Conservation (phyloP, 2,797 vertebrate genomes). For the Mastacembelus armatus region DNA sequence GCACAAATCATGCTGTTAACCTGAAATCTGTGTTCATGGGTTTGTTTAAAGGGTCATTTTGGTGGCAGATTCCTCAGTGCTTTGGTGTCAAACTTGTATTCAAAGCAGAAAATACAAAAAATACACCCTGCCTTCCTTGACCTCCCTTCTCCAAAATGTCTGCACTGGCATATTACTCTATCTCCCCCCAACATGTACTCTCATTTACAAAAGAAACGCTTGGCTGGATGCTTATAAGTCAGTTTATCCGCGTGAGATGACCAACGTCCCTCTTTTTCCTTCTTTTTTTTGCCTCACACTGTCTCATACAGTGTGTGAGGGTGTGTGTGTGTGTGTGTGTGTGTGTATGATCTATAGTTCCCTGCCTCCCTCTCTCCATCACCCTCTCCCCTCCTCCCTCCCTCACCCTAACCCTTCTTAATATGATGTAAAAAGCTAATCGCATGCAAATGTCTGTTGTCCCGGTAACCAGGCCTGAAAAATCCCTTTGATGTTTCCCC, state of each 20-base stretch:
- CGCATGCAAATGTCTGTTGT: conserved; percentile 92
- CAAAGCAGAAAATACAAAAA: conserved; percentile 3
- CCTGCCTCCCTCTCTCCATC: conserved; percentile 47
- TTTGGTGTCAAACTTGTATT: too few relatives aligned
- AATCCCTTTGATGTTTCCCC: conserved; percentile 91
- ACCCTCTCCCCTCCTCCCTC: conserved; percentile 41
- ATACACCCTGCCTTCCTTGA: conserved; percentile 51
- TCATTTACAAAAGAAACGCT: conserved; percentile 77
- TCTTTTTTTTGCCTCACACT: conserved; percentile 27
- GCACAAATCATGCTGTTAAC: neutral
- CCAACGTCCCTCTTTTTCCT: conserved; percentile 67
- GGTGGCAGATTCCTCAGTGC: neutral
- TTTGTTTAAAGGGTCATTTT: neutral
- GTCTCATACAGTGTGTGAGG: conserved; percentile 72
- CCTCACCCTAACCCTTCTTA: conserved; percentile 84
- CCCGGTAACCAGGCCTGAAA: conserved; percentile 89
- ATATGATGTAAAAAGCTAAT: conserved; percentile 92
- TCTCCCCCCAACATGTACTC: conserved; percentile 66
- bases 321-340: conserved; percentile 38
- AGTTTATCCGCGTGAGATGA: conserved; percentile 82
- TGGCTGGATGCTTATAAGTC: conserved; percentile 82
- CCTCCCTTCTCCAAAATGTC: conserved; percentile 67
- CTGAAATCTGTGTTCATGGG: neutral
- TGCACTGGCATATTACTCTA: conserved; percentile 72
- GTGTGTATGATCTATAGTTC: conserved; percentile 77